Evolutionary conservation across 2,888 invertebrate species (phyloP), one percentile per base, ranked within the genome.

Genomic region (Enchytraeus crypticus): DNA sequence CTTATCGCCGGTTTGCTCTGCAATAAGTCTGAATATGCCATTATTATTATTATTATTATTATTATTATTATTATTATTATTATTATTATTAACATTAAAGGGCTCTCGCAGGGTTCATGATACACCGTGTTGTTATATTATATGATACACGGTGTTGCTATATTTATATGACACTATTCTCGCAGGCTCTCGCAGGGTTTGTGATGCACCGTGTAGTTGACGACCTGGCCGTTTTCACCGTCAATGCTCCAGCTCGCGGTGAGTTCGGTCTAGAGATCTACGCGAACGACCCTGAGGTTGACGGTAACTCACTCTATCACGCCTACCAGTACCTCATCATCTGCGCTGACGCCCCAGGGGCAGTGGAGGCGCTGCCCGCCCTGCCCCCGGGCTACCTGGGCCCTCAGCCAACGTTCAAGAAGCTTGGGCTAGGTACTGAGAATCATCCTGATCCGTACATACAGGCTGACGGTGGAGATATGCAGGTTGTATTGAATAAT

Each of bases 211-310:
- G 78, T 43, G 72, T 72, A 38, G 78, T 78, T 5, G 74, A 73
- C 32, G 74, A 77, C 56, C 73, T 77, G 5, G 77, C 75, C 3
- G 74, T 77, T 60, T 77, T 79, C 70, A 75, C 73, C 53, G 69
- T 77, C 58, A 75, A 74, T 4, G 73, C 76, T 4, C 78, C 78
- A 5, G 64, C 68, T 4, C 65, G 72, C 3, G 78, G 77, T 11
- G 78, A 78, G 60, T 78, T 72, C 62, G 77, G 77, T 11, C 69
- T 78, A 18, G 78, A 78, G 66, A 74, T 78, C 57, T 78, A 77
- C 60, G 76, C 74, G 59, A 78, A 78, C 63, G 77, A 78, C 67
- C 78, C 77, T 1, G 71, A 73, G 2, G 69, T 66, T 1, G 78
- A 78, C 57, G 77, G 77, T 5, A 74, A 74, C 55, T 76, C 77